These are phyloP conservation scores for Rhodinocichla rosea DNA, from an alignment of 2,113 vertebrate species.

Conservation along the genomic window DNA sequence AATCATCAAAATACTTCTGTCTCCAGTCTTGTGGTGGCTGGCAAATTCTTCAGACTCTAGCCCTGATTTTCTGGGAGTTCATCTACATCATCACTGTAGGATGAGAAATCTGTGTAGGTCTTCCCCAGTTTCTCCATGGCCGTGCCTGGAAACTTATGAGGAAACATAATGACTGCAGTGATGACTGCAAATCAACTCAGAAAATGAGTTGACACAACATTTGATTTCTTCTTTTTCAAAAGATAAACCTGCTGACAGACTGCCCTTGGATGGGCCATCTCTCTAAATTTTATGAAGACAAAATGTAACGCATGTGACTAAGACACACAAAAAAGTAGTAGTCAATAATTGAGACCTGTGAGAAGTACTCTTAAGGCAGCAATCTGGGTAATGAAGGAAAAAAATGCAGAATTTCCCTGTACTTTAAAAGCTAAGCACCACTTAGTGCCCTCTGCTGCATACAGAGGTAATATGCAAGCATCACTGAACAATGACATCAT, in stretches of 20 bases:
- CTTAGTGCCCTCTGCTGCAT: constrained; percentile 9
- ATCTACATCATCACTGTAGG: not conserved
- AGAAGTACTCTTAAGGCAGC: not conserved
- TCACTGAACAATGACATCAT: not conserved
- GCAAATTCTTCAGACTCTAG: not conserved
- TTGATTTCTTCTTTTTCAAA: not conserved
- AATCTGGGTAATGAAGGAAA: not conserved
- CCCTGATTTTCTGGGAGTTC: not conserved
- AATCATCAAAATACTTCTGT: not conserved
- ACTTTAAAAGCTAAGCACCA: not conserved
- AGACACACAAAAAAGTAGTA: not conserved
- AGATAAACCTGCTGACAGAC: not conserved
- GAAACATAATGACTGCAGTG: not conserved
- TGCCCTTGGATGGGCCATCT: not conserved
- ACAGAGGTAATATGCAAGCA: not conserved
- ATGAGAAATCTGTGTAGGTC: not conserved
- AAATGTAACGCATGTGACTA: not conserved
- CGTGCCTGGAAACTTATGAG: not conserved
- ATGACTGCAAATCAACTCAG: not conserved
- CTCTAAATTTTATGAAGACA: not conserved
- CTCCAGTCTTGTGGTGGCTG: not conserved
- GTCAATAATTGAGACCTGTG: not conserved
- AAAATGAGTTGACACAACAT: not conserved
- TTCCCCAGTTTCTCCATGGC: not conserved
- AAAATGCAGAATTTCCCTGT: not conserved